Conservation (phyloP, 2,113 vertebrate species). For the Pelodiscus sinensis region DNA sequence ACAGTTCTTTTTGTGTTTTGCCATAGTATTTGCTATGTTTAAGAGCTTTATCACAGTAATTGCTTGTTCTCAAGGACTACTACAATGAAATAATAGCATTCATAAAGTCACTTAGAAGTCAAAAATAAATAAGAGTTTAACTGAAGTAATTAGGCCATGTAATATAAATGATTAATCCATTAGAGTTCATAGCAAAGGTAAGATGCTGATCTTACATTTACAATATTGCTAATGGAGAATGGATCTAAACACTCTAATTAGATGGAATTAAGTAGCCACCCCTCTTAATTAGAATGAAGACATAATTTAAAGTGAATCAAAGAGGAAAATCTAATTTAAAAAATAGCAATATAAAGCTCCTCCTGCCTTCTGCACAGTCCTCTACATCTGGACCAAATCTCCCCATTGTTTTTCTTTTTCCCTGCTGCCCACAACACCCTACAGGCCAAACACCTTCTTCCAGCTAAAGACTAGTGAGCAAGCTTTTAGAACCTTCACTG, state of each 20-base stretch:
- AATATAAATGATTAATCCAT: constrained; percentile 49
- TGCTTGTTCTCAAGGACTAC: constrained; percentile 2
- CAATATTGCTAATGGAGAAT: constrained; percentile 11
- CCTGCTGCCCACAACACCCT: accelerated
- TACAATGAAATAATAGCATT: constrained; percentile 34
- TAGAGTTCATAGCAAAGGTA: constrained; percentile 39
- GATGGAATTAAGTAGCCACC: constrained; percentile 46
- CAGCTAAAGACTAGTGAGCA: not conserved
- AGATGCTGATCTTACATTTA: not conserved
- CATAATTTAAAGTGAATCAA: not conserved
- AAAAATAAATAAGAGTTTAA: constrained; percentile 66
- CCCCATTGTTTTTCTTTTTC: not conserved
- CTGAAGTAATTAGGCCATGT: constrained; percentile 41
- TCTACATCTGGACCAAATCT: accelerated
- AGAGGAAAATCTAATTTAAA: not conserved
- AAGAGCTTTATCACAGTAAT: not conserved
- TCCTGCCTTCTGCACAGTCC: accelerated
- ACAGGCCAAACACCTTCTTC: accelerated
- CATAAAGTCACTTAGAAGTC: constrained; percentile 61
- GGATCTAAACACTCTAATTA: constrained; percentile 49
- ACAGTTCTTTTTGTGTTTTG: not conserved
- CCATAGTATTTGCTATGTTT: not conserved
- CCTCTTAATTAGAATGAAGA: constrained; percentile 37
- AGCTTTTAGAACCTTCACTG: not conserved
- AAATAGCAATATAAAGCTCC: accelerated